Percentiles rank a stretch among this genome's conserved stretches.
These are phyloP conservation scores for Macrobrachium nipponense DNA, from an alignment of 1,140 invertebrate species.

Conservation along the genomic window DNA sequence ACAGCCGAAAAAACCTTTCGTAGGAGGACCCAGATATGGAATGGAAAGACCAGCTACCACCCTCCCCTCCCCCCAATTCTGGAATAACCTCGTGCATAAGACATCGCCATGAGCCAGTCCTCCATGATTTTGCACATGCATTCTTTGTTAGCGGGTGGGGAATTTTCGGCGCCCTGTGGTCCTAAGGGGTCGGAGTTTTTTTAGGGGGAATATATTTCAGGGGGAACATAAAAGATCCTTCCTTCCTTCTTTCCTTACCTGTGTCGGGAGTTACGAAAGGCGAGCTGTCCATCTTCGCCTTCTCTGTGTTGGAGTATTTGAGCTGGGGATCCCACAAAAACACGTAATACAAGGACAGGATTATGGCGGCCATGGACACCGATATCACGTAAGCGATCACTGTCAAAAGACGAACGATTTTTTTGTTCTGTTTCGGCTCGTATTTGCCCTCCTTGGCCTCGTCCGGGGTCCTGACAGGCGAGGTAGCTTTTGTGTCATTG, in stretches of 20 bases:
- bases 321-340: conserved; percentile 91
- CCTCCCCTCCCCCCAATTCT: no score
- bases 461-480: conserved; percentile 68
- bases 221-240: background rate
- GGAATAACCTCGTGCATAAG: no score
- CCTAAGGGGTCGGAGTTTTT: no score
- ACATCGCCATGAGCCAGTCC: no score
- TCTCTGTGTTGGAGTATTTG: conserved; percentile 58
- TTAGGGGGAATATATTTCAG: no score
- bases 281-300: conserved; percentile 9
- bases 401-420: conserved; percentile 90
- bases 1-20: no score
- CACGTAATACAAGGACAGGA: conserved; percentile 94
- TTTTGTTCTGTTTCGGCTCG: conserved; percentile 86
- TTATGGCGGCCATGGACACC: conserved; percentile 93
- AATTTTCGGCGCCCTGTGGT: no score
- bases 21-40: no score
- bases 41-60: no score
- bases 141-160: no score
- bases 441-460: conserved; percentile 83
- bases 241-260: background rate
- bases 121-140: no score
- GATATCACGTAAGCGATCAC: conserved; percentile 95
- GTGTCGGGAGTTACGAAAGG: background rate
- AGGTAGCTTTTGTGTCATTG: conserved; percentile 54